Conservation (phyloP, 2,113 vertebrate genomes). For the Semnornis frantzii region DNA sequence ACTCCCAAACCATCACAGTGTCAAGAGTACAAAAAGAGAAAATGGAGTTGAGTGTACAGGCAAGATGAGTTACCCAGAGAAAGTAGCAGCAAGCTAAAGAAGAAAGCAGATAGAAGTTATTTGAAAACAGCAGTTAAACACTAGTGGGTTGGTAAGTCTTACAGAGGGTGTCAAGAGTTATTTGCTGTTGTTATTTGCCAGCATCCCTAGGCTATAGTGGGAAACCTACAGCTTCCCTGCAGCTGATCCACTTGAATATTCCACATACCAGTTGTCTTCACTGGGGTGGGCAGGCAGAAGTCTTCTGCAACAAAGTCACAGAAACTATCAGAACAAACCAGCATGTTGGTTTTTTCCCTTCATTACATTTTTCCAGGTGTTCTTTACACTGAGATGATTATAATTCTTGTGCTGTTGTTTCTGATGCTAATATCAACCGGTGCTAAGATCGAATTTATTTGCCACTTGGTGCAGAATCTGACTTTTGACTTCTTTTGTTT, state of each 20-base stretch:
- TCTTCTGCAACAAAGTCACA: neutral
- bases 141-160: neutral
- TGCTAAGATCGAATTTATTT: neutral
- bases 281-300: neutral
- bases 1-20: too few species aligned
- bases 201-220: neutral
- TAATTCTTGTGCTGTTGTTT: neutral
- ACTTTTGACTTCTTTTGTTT: neutral
- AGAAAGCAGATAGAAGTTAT: neutral
- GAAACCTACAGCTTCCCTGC: neutral
- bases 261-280: neutral
- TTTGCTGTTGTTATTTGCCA: neutral
- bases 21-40: neutral
- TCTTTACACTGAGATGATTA: neutral
- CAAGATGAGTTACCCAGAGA: neutral
- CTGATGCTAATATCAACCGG: neutral
- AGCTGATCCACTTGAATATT: neutral
- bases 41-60: neutral
- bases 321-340: neutral
- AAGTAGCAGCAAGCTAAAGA: neutral
- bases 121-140: neutral
- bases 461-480: neutral
- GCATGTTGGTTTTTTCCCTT: neutral
- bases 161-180: neutral
- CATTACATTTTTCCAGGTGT: neutral